These are phyloP conservation scores for Zaprionus capensis DNA, from an alignment of 1,140 invertebrate genomes.

Conservation along the genomic window DNA sequence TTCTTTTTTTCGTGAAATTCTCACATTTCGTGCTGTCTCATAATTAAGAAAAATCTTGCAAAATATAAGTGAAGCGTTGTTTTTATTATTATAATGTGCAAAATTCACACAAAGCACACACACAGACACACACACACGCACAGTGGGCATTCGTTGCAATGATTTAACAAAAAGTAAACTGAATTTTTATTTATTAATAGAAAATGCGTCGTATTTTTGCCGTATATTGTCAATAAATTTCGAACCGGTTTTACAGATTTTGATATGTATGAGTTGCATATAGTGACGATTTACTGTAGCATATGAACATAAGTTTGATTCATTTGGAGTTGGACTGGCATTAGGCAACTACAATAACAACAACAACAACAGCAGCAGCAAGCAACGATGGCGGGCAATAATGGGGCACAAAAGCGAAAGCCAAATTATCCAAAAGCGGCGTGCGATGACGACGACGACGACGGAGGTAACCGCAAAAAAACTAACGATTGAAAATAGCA, in stretches of 20 bases:
- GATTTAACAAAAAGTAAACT: background rate
- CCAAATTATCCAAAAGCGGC: constrained; percentile 77
- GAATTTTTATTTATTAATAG: background rate
- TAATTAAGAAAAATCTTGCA: constrained; percentile 82
- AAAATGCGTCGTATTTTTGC: constrained; percentile 6
- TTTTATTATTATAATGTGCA: constrained; percentile 23
- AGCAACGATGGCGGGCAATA: constrained; percentile 18
- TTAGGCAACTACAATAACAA: constrained; percentile 59
- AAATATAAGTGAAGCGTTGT: constrained; percentile 68
- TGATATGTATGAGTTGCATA: background rate
- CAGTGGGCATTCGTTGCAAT: constrained; percentile 12
- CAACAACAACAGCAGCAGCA: constrained; percentile 44
- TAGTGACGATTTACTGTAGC: background rate
- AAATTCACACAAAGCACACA: constrained; percentile 11
- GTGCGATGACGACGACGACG: constrained; percentile 48
- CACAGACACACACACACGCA: background rate
- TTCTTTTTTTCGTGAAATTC: constrained; percentile 58
- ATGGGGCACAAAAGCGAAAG: constrained; percentile 80
- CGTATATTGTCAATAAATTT: background rate
- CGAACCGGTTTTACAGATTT: background rate
- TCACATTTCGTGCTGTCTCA: constrained; percentile 76
- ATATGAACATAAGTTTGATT: constrained; percentile 62
- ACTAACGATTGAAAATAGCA: constrained; percentile 60
- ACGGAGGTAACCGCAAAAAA: constrained; percentile 34
- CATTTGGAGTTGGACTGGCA: constrained; percentile 64